Percentiles rank a stretch among this genome's conserved stretches.
These are phyloP conservation scores for Cryptoblepharus egeriae DNA, from an alignment of 2,797 vertebrate species.

Conservation along the genomic window DNA sequence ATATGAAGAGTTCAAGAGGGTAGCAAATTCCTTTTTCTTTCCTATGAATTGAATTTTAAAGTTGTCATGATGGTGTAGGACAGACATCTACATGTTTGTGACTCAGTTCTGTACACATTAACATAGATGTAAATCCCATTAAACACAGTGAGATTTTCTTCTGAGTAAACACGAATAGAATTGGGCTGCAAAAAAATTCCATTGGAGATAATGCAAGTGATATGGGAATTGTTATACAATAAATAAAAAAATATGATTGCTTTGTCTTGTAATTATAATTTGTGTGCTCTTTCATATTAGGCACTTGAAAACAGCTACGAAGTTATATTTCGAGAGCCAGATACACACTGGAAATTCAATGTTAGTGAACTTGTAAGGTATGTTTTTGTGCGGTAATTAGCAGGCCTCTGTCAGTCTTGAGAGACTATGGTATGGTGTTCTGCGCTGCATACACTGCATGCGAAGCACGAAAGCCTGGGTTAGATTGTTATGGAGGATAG, in stretches of 20 bases:
- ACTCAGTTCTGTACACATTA: too few relatives aligned
- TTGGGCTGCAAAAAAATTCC: neutral
- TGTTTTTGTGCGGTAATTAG: slow-evolving; percentile 50
- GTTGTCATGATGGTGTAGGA: neutral
- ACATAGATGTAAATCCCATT: too few relatives aligned
- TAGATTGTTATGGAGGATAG: too few relatives aligned
- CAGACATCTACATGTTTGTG: neutral
- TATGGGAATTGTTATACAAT: neutral
- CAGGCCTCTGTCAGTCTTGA: too few relatives aligned
- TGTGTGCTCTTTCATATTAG: slow-evolving; percentile 74
- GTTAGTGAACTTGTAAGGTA: slow-evolving; percentile 82
- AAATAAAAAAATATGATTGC: too few relatives aligned
- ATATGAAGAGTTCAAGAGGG: neutral
- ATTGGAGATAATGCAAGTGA: neutral
- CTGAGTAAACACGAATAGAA: too few relatives aligned
- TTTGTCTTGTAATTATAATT: slow-evolving; percentile 44
- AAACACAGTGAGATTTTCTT: too few relatives aligned
- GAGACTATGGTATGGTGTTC: too few relatives aligned
- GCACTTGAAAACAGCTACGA: slow-evolving; percentile 79
- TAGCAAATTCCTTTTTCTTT: neutral
- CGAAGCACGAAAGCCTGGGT: too few relatives aligned
- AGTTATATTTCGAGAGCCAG: slow-evolving; percentile 82
- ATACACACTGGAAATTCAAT: slow-evolving; percentile 83
- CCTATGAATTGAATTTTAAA: neutral
- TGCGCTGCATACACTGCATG: too few relatives aligned